Base-by-base conservation (phyloP, 2,797 vertebrate genomes). In the Chelmon rostratus region DNA sequence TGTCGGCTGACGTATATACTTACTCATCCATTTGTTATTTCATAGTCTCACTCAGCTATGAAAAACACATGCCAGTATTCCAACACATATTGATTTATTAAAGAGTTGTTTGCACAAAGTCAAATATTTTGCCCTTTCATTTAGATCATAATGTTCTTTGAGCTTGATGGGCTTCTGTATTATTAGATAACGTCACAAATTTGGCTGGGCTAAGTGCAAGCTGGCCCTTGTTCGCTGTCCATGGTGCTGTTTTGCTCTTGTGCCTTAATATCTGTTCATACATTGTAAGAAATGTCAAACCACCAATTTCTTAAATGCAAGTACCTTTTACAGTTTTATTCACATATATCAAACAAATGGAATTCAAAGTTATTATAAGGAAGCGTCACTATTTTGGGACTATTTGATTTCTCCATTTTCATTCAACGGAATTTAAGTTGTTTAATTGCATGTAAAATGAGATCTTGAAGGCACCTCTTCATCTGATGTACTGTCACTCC, bases 381-480 rank as follows among this genome's bases (percentile, higher is more conserved):
- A 5, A 44, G 18, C 8, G 25, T 19, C 16, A 31, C 11, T 11
- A 38, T 54, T n/a, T 33, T n/a, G 5, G 15, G 13, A 35, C 25
- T 11, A 46, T 18, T 6, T 47, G 4, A 31, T 47, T 4, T 16
- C 0, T 46, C 9, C 1, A 38, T 49, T 28, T 28, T 28, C 28
- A 28, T 57, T 0, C 31, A 6, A 13, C 1, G 2, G 2, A 21
- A 25, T 9, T 3, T 15, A 15, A 0, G 2, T 33, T 35, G 28
- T 54, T 13, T 6, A 38, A 2, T 2, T 21, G 11, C 18, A n/a
- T 8, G 16, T 35, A n/a, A 16, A 23, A 56, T 63, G 3, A 8
- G 0, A 15, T 18, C 16, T 10, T 35, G 28, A 35, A 46, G 4
- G 21, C 38, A 38, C 42, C 0, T 1, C 7, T 5, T 52, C 23